A percentile compares a stretch with the other conserved stretches of the same genome.
Conservation (phyloP, 2,888 invertebrate genomes). For the Laothoe populi region DNA sequence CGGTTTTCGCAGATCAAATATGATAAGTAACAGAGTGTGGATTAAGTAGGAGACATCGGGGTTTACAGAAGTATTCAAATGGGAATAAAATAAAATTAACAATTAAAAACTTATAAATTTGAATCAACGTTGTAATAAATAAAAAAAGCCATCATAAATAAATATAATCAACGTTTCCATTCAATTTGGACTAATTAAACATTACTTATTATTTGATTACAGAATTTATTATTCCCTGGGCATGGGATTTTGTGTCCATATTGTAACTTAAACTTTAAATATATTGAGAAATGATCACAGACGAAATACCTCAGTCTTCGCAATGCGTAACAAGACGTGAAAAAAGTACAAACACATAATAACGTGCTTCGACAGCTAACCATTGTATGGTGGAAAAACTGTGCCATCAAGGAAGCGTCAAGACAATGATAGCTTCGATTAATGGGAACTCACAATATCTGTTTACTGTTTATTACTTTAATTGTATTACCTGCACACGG, state of each 20-base stretch:
- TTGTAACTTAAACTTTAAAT: too few relatives aligned
- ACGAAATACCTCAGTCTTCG: background rate
- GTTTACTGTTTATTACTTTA: constrained; percentile 73
- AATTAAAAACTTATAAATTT: background rate
- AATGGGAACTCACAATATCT: constrained; percentile 71
- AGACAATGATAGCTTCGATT: constrained; percentile 78
- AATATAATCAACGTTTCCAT: too few relatives aligned
- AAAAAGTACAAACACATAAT: constrained; percentile 54
- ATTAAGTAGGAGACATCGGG: constrained; percentile 5
- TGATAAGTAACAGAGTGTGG: constrained; percentile 46
- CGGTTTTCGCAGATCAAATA: constrained; percentile 65
- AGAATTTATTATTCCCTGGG: too few relatives aligned
- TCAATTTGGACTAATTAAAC: too few relatives aligned
- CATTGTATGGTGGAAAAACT: constrained; percentile 73
- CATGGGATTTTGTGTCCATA: too few relatives aligned
- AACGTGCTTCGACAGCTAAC: constrained; percentile 63
- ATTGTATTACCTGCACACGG: constrained; percentile 77
- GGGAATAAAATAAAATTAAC: background rate
- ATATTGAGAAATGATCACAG: background rate
- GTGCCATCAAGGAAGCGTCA: constrained; percentile 71
- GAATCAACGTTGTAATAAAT: background rate
- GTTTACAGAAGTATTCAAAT: constrained; percentile 14
- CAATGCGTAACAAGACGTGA: constrained; percentile 51
- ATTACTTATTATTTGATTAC: too few relatives aligned
- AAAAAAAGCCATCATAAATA: too few relatives aligned